Evolutionary conservation across 2,113 vertebrate species (phyloP).

Genomic region (Narcine bancroftii): DNA sequence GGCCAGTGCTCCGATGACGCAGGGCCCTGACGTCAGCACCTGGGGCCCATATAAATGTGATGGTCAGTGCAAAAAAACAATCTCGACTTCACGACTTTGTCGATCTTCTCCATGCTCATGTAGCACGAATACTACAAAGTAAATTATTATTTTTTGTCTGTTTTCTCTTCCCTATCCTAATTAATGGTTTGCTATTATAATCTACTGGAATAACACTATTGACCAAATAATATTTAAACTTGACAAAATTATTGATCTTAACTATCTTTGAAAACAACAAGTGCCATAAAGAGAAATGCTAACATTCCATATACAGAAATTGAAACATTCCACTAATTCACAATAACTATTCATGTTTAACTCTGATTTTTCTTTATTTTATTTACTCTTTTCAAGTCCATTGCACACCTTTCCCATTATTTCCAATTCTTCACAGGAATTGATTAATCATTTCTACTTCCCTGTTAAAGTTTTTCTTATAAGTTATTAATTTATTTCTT

Average conservation of each 20-base stretch:
- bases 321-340: neutral
- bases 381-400: neutral
- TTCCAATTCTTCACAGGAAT: neutral
- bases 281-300: no score
- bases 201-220: neutral
- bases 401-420: neutral
- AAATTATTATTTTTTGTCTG: neutral
- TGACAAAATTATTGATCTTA: neutral
- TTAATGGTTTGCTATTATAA: neutral
- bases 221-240: neutral
- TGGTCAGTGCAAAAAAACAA: no score
- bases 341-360: neutral
- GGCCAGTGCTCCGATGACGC: no score
- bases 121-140: no score
- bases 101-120: no score
- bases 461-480: neutral
- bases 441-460: neutral
- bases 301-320: no score
- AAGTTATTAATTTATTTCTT: neutral
- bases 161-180: neutral
- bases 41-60: no score
- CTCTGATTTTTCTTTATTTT: neutral
- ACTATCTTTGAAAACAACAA: neutral
- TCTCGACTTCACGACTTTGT: no score
- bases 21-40: no score